Evolutionary conservation across 2,888 invertebrate species (phyloP), one percentile per base, ranked within the genome.

Genomic region (Vanessa cardui): DNA sequence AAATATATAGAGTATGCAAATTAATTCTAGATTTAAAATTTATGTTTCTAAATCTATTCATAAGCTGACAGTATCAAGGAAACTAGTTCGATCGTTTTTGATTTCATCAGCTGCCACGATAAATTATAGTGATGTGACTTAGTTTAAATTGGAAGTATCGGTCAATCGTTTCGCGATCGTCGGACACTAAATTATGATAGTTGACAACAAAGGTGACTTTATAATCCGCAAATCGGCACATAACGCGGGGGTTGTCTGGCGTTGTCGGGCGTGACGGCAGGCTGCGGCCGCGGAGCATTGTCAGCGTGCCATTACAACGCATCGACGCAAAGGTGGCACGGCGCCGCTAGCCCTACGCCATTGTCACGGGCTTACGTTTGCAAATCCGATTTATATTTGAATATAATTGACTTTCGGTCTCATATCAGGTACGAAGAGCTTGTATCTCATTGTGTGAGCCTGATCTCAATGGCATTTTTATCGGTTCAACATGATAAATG

Each of bases 321-420:
- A 58, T 39, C 58, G 59, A 71, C 71, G 70, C 69, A 73, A 73
- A 75, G 76, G 74, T 75, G 76, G 74, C 74, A 71, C 82, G 86
- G 88, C 88, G 88, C 88, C 86, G 83, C 83, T 81, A 86, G 83
- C 82, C 81, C 87, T 84, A 84, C 82, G 81, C 86, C 77, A 90
- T 92, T 92, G 91, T 91, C 84, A 85, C 76, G 75, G 80, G 83
- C 90, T 92, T 92, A 92, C 86, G 86, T 90, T 90, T 83, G 91
- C 92, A 91, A 92, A 92, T 92, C 92, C 89, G 92, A 91, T 92
- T 92, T 91, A 88, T 90, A 92, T 92, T 92, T 91, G 91, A 92
- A 92, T 92, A 92, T 92, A 92, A 92, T 92, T 90, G 92, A 92
- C 89, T 91, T 88, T 87, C 87, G 85, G 89, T 84, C 87, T 81